Conservation (phyloP, 2,888 invertebrate species). For the Ormia ochracea region DNA sequence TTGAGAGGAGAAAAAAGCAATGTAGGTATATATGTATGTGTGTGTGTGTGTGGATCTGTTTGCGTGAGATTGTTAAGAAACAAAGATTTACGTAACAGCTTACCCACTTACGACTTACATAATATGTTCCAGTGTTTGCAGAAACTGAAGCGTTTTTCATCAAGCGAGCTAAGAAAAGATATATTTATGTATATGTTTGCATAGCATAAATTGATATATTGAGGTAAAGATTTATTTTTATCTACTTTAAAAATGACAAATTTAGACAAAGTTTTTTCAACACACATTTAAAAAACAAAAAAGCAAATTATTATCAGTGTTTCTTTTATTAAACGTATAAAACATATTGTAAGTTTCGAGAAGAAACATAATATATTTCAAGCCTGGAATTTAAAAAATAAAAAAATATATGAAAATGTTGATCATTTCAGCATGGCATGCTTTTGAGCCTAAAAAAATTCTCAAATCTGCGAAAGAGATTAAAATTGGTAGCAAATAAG, state of each 20-base stretch:
- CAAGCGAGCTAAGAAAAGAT: background rate
- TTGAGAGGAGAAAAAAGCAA: constrained; percentile 5
- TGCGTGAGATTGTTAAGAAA: constrained; percentile 14
- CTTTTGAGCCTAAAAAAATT: too few relatives aligned
- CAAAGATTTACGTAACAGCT: constrained; percentile 55
- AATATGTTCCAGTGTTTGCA: background rate
- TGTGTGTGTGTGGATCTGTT: background rate
- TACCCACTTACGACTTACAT: background rate
- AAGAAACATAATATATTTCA: too few relatives aligned
- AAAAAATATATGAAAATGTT: too few relatives aligned
- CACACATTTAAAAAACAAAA: background rate
- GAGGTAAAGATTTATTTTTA: constrained; percentile 57
- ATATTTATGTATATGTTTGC: background rate
- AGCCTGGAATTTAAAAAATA: too few relatives aligned
- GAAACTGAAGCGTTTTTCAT: background rate
- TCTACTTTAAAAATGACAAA: constrained; percentile 59
- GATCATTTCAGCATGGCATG: too few relatives aligned
- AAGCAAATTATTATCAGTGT: constrained; percentile 9
- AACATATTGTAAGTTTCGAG: too few relatives aligned
- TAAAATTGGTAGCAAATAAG: too few relatives aligned
- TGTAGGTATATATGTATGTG: background rate
- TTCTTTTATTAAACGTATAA: constrained; percentile 2
- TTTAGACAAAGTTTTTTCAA: constrained; percentile 38
- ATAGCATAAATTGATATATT: constrained; percentile 37
- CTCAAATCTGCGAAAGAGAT: too few relatives aligned